phyloP scores from a whole-genome alignment of 2,113 vertebrate species.

The Perca flavescens region DNA sequence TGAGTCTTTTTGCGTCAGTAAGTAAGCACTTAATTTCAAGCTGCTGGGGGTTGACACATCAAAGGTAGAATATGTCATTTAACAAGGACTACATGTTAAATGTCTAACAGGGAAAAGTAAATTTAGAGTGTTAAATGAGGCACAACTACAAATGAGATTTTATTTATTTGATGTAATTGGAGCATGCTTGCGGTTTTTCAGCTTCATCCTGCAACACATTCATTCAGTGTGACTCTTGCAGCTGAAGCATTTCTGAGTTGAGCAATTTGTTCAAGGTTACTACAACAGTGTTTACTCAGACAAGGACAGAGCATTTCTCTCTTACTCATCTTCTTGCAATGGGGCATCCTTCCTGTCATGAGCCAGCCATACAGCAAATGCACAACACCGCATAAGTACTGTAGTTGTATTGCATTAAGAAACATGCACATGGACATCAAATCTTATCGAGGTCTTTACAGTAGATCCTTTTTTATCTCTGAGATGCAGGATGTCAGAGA shows the following conservation, averaged over 20 bases:
- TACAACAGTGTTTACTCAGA: slow-evolving; percentile 1
- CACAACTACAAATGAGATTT: background rate
- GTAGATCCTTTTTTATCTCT: slow-evolving; percentile 47
- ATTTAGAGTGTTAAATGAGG: background rate
- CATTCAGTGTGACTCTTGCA: background rate
- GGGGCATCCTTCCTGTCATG: background rate
- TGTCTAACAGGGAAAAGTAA: background rate
- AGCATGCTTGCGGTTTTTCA: background rate
- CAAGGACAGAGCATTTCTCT: background rate
- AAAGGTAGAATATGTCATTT: background rate
- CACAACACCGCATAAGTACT: background rate
- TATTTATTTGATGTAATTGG: background rate
- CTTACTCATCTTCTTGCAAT: background rate
- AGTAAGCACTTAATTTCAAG: background rate
- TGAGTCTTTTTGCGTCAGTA: background rate
- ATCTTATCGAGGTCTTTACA: slow-evolving; percentile 17
- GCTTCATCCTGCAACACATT: background rate
- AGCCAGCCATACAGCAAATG: background rate
- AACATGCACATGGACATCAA: slow-evolving; percentile 3
- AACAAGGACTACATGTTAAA: background rate
- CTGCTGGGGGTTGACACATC: background rate
- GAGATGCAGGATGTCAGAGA: slow-evolving; percentile 44
- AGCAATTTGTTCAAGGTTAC: slow-evolving; percentile 6
- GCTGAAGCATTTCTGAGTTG: background rate
- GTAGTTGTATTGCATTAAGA: background rate